These are phyloP conservation scores for Eupithecia pulchellata DNA, from an alignment of 2,888 invertebrate genomes.

Conservation along the genomic window DNA sequence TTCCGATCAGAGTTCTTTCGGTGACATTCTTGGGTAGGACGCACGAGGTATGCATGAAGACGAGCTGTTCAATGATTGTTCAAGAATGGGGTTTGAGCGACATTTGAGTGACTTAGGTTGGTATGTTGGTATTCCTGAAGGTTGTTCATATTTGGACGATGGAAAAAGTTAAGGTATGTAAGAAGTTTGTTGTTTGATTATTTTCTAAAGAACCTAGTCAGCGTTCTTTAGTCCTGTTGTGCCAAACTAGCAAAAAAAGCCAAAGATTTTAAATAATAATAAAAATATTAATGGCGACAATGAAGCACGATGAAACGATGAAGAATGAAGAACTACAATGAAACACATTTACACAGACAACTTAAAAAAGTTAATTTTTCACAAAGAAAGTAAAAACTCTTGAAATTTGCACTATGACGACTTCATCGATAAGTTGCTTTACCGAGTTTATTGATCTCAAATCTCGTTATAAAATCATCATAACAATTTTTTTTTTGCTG, in stretches of 20 bases:
- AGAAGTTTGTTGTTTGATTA: too few species aligned
- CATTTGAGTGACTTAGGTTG: slow-evolving; percentile 29
- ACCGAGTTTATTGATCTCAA: slow-evolving; percentile 13
- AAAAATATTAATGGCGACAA: too few species aligned
- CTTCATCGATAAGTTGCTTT: neutral
- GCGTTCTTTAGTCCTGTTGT: neutral
- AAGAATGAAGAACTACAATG: neutral
- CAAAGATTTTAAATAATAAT: too few species aligned
- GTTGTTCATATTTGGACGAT: slow-evolving; percentile 10
- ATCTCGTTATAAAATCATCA: slow-evolving; percentile 1
- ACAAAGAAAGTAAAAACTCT: neutral
- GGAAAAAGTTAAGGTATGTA: neutral
- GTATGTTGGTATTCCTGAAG: slow-evolving; percentile 18
- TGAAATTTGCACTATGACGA: neutral
- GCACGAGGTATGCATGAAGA: slow-evolving; percentile 29
- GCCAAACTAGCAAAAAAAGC: too few species aligned
- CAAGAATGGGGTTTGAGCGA: slow-evolving; percentile 18
- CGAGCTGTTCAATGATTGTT: slow-evolving; percentile 15
- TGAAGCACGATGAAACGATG: too few species aligned
- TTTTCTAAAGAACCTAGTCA: neutral
- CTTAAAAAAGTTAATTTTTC: neutral
- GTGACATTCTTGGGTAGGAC: slow-evolving; percentile 17
- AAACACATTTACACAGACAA: neutral
- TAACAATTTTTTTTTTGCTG: slow-evolving; percentile 5
- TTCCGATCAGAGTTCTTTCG: neutral